Conservation (phyloP, 2,888 invertebrate genomes). For the Lordiphosa andalusiaca region DNA sequence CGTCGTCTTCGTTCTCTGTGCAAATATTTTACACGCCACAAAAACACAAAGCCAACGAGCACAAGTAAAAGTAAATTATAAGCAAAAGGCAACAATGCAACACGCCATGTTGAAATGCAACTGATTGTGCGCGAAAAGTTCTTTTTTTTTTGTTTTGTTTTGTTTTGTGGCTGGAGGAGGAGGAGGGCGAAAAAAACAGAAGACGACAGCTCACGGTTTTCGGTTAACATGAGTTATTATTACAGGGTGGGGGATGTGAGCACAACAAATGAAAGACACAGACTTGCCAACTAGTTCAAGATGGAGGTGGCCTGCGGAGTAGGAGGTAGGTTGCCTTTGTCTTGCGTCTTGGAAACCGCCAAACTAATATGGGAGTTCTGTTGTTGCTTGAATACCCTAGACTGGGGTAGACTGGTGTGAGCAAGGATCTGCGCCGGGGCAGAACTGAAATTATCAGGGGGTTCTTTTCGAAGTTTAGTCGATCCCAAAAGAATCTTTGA, state of each 20-base stretch:
- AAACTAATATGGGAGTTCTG: slow-evolving; percentile 22
- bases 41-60: slow-evolving; percentile 49
- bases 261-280: slow-evolving; percentile 13
- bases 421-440: background rate
- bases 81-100: slow-evolving; percentile 57
- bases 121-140: slow-evolving; percentile 74
- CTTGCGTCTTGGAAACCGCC: slow-evolving; percentile 10
- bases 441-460: background rate
- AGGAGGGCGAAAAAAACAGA: slow-evolving; percentile 13
- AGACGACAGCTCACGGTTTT: slow-evolving; percentile 64
- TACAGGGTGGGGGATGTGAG: slow-evolving; percentile 39
- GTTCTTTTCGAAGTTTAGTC: background rate
- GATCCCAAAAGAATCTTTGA: background rate
- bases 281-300: slow-evolving; percentile 54
- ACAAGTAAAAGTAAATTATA: slow-evolving; percentile 73
- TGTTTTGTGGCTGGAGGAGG: slow-evolving; percentile 18
- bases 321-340: slow-evolving; percentile 13
- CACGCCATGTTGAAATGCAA: slow-evolving; percentile 65
- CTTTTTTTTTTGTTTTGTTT: slow-evolving; percentile 33
- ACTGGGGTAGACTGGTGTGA: no score
- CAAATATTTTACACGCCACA: slow-evolving; percentile 68
- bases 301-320: slow-evolving; percentile 40
- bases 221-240: slow-evolving; percentile 73
- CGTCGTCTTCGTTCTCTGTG: slow-evolving; percentile 34
- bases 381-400: slow-evolving; percentile 6